Percentiles rank a stretch among this genome's conserved stretches.
Evolutionary conservation across 2,888 invertebrate genomes (phyloP).

Genomic region (Tineola bisselliella): DNA sequence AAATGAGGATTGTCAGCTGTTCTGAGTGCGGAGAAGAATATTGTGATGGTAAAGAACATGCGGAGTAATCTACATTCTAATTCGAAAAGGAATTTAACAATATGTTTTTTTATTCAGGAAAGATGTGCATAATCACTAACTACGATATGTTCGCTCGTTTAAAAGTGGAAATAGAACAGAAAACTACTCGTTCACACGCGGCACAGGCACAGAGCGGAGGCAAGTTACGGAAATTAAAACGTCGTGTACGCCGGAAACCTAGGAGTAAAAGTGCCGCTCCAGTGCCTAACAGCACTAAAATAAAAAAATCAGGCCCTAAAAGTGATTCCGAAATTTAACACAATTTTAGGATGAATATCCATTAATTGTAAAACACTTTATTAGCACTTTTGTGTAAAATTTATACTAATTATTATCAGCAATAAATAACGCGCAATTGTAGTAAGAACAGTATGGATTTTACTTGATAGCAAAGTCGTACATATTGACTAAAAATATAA

Average conservation of each 20-base stretch:
- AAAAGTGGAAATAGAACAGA: conserved; percentile 53
- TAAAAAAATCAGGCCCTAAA: conserved; percentile 47
- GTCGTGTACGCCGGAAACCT: conserved; percentile 40
- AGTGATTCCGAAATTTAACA: conserved; percentile 55
- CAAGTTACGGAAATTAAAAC: conserved; percentile 38
- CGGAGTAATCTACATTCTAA: conserved; percentile 18
- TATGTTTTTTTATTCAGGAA: conserved; percentile 34
- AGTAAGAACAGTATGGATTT: no score
- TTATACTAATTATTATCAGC: no score
- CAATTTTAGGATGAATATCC: no score
- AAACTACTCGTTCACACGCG: conserved; percentile 35
- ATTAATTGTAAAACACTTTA: no score
- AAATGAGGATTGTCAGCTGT: conserved; percentile 79
- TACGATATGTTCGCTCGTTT: conserved; percentile 61
- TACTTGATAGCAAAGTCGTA: no score
- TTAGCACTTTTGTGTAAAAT: no score
- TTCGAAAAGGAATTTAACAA: no score
- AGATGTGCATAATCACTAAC: conserved; percentile 59
- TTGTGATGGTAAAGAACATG: conserved; percentile 70
- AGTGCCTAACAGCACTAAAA: conserved; percentile 28
- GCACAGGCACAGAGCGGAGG: conserved; percentile 30
- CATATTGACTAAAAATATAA: no score
- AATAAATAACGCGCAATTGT: no score
- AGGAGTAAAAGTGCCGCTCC: conserved; percentile 58
- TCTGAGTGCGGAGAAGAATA: conserved; percentile 86